These are phyloP conservation scores for Drosophila pallidifrons DNA, from an alignment of 1,140 invertebrate genomes.

Conservation along the genomic window DNA sequence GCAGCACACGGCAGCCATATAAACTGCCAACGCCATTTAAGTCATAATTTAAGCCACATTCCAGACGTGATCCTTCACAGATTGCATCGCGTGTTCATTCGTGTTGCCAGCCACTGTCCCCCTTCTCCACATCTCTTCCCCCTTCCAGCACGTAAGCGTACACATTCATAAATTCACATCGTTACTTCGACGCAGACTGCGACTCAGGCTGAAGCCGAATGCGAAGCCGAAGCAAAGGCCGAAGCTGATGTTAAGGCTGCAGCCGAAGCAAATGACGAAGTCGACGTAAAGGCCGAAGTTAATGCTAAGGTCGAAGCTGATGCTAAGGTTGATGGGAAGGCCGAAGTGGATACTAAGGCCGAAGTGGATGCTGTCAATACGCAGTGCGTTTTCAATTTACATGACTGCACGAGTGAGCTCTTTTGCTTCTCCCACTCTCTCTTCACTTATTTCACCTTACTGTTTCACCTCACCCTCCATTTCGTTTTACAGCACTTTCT, in stretches of 20 bases:
- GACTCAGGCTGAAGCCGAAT: not conserved
- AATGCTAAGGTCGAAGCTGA: too few relatives aligned
- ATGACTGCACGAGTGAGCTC: not conserved
- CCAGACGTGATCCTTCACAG: slow-evolving; percentile 81
- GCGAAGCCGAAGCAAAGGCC: not conserved
- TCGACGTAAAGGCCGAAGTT: not conserved
- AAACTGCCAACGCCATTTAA: slow-evolving; percentile 83
- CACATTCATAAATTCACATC: slow-evolving; percentile 80
- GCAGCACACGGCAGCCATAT: slow-evolving; percentile 73
- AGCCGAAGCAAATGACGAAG: too few relatives aligned
- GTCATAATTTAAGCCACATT: slow-evolving; percentile 83
- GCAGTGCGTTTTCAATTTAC: slow-evolving; percentile 62
- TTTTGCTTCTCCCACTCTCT: not conserved
- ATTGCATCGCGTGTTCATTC: slow-evolving; percentile 68
- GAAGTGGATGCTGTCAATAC: slow-evolving; percentile 28
- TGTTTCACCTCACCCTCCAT: too few relatives aligned
- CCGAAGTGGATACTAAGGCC: not conserved
- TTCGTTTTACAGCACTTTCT: not conserved
- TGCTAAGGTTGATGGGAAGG: too few relatives aligned
- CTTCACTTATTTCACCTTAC: too few relatives aligned
- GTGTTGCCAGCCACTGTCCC: slow-evolving; percentile 4
- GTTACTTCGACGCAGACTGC: not conserved
- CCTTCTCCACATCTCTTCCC: not conserved
- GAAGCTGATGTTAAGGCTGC: not conserved
- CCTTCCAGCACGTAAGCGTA: slow-evolving; percentile 21